Evolutionary conservation across 2,888 invertebrate genomes (phyloP).

Genomic region (Synanthedon myopaeformis): DNA sequence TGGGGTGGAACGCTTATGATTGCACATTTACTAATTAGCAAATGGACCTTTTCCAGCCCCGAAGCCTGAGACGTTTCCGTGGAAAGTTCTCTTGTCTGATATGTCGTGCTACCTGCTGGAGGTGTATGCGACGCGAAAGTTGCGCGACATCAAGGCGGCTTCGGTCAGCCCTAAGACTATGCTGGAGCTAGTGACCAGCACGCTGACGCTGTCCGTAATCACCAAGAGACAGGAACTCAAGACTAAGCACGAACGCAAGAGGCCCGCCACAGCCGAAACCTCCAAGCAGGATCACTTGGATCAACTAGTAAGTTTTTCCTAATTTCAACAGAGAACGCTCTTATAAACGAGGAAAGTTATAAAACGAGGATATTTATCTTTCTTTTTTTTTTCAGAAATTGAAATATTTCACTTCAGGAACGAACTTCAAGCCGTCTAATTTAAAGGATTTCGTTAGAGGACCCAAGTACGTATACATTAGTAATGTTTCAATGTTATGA

Average conservation of each 20-base stretch:
- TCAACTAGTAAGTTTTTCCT: neutral
- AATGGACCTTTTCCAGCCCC: neutral
- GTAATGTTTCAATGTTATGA: neutral
- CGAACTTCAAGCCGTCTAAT: constrained; percentile 42
- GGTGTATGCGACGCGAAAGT: constrained; percentile 10
- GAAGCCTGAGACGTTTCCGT: constrained; percentile 75
- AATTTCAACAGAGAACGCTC: too few species aligned
- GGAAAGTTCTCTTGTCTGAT: constrained; percentile 76
- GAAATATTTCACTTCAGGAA: constrained; percentile 39
- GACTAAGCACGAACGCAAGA: neutral
- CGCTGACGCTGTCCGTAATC: constrained; percentile 40
- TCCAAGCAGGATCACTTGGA: neutral
- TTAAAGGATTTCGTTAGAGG: constrained; percentile 52
- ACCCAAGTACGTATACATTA: constrained; percentile 29
- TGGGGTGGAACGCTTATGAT: too few species aligned
- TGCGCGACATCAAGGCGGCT: constrained; percentile 9
- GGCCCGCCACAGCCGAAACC: neutral
- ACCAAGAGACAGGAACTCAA: constrained; percentile 28
- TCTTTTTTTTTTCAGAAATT: constrained; percentile 27
- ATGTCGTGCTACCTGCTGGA: constrained; percentile 74
- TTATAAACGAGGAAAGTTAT: too few species aligned
- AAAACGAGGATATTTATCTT: neutral
- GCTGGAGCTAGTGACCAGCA: constrained; percentile 36
- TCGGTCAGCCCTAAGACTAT: constrained; percentile 23
- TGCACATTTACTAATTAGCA: too few species aligned